Percentiles rank a stretch among this genome's conserved stretches.
Conservation (phyloP, 2,888 invertebrate genomes). For the Augochlorella aurata region DNA sequence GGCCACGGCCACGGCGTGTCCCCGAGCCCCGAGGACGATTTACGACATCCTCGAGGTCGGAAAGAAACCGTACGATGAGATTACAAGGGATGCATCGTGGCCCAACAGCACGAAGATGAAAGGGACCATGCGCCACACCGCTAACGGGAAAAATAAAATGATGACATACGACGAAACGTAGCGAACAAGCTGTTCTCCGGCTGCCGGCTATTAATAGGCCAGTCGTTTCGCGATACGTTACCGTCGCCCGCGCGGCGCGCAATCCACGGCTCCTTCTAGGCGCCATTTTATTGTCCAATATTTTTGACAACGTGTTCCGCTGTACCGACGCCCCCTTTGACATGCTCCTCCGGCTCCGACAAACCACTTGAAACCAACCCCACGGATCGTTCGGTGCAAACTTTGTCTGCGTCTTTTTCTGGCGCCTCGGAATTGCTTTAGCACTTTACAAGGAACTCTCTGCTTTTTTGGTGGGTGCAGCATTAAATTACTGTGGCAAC, state of each 20-base stretch:
- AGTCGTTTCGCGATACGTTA: constrained; percentile 51
- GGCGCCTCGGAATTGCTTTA: background rate
- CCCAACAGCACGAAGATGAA: constrained; percentile 65
- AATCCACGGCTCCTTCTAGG: constrained; percentile 8
- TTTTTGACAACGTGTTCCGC: background rate
- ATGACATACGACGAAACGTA: constrained; percentile 57
- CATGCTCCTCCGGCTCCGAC: background rate
- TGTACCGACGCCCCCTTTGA: background rate
- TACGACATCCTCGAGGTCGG: constrained; percentile 60
- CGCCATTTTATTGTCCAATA: constrained; percentile 29
- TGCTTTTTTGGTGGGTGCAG: background rate
- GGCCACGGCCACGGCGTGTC: constrained; percentile 6
- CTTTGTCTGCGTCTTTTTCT: background rate
- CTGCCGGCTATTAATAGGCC: constrained; percentile 70
- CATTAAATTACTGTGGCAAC: too few relatives aligned
- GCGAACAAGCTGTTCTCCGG: constrained; percentile 32
- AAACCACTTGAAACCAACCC: constrained; percentile 1
- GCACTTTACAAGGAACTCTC: background rate
- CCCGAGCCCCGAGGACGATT: constrained; percentile 47
- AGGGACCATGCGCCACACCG: constrained; percentile 55
- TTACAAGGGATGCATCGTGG: constrained; percentile 54
- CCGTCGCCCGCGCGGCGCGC: background rate
- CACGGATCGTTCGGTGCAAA: background rate
- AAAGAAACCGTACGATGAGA: constrained; percentile 57
- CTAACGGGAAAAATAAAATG: constrained; percentile 67